phyloP scores from a whole-genome alignment of 2,888 invertebrate species.

The Tridacna crocea region DNA sequence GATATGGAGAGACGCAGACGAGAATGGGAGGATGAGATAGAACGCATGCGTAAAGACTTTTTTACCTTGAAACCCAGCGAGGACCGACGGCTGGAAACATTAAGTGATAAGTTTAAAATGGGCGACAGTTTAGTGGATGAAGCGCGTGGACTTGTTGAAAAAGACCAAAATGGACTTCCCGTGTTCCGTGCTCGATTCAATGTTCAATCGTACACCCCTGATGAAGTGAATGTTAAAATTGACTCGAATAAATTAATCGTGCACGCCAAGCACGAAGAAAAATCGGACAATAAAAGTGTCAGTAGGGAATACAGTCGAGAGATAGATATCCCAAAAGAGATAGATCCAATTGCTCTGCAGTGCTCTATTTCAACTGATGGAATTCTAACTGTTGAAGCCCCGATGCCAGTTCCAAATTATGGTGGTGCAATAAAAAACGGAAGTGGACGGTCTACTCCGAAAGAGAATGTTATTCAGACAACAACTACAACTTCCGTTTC shows the following conservation, averaged over 20 bases:
- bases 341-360: constrained; percentile 76
- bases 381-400: constrained; percentile 75
- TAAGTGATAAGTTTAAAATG: constrained; percentile 68
- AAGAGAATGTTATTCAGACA: constrained; percentile 61
- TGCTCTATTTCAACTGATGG: constrained; percentile 79
- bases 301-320: constrained; percentile 79
- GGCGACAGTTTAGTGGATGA: constrained; percentile 67
- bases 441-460: constrained; percentile 35
- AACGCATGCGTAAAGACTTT: constrained; percentile 82
- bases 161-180: constrained; percentile 71
- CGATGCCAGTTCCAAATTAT: constrained; percentile 64
- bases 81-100: constrained; percentile 62
- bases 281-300: constrained; percentile 74
- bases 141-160: constrained; percentile 70
- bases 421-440: constrained; percentile 54
- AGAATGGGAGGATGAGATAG: constrained; percentile 82
- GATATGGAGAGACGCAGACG: constrained; percentile 79
- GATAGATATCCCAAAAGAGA: constrained; percentile 76
- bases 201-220: constrained; percentile 78
- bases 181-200: constrained; percentile 78
- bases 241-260: constrained; percentile 77
- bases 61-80: constrained; percentile 79
- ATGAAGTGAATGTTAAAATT: constrained; percentile 80
- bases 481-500: constrained; percentile 48
- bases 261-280: constrained; percentile 76